Conservation (phyloP, 1,140 invertebrate species). For the Coenobita brevimanus region DNA sequence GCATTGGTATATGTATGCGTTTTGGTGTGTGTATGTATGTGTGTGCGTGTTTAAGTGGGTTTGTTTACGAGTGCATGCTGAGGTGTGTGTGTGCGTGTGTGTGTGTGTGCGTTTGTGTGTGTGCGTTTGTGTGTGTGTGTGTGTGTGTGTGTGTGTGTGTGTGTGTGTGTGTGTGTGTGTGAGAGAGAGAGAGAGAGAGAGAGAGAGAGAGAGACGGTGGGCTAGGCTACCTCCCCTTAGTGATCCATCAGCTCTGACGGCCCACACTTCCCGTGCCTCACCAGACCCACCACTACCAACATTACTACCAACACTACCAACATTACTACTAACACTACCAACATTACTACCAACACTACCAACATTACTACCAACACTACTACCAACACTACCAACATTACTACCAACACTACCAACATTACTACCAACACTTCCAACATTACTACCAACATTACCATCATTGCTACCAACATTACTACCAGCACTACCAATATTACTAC, state of each 20-base stretch:
- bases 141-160: constrained; percentile 1
- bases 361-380: background rate
- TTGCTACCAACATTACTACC: background rate
- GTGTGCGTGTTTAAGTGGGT: too few species aligned
- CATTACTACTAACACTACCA: background rate
- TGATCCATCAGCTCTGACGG: constrained; percentile 59
- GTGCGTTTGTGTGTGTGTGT: constrained; percentile 23
- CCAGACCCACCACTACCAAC: background rate
- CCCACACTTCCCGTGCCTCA: constrained; percentile 58
- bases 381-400: background rate
- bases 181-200: constrained; percentile 31
- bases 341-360: background rate
- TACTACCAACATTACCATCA: background rate
- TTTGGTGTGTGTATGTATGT: too few species aligned
- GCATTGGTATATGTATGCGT: too few species aligned
- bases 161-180: background rate
- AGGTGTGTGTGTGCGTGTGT: too few species aligned
- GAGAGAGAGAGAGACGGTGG: background rate
- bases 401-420: background rate
- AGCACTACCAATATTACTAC: background rate
- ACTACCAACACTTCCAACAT: background rate
- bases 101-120: too few species aligned
- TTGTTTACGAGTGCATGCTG: too few species aligned
- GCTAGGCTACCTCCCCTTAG: constrained; percentile 30
- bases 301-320: too few species aligned